These are phyloP conservation scores for Octonoba sinensis DNA, from an alignment of 2,888 invertebrate species.

Conservation along the genomic window DNA sequence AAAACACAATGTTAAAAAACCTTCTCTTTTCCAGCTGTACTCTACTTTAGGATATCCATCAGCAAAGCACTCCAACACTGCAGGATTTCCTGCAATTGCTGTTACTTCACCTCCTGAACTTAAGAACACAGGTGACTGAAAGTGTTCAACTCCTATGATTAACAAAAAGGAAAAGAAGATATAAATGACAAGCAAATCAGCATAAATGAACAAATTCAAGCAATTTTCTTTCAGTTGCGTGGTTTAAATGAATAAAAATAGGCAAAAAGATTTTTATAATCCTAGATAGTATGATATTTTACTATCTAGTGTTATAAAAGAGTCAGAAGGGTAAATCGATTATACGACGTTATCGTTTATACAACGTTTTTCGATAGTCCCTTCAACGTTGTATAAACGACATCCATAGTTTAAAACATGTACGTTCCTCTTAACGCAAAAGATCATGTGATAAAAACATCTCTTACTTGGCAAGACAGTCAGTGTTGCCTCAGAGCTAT, in stretches of 20 bases:
- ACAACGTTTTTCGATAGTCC: too few species aligned
- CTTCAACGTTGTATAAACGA: too few species aligned
- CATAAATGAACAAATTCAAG: not conserved
- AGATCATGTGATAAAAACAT: not conserved
- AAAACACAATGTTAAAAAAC: slow-evolving; percentile 35
- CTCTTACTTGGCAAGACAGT: slow-evolving; percentile 63
- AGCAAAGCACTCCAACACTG: slow-evolving; percentile 77
- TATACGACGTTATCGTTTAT: too few species aligned
- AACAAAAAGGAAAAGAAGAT: not conserved
- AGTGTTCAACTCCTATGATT: slow-evolving; percentile 36
- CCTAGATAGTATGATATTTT: too few species aligned
- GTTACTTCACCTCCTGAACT: slow-evolving; percentile 70
- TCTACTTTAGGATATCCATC: slow-evolving; percentile 77
- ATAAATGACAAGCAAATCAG: not conserved
- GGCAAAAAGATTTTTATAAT: too few species aligned
- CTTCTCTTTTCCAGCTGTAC: slow-evolving; percentile 72
- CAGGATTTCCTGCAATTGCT: slow-evolving; percentile 73
- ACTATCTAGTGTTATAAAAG: too few species aligned
- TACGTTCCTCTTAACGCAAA: too few species aligned
- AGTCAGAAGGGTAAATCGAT: too few species aligned
- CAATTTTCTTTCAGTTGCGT: not conserved
- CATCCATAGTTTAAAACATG: too few species aligned
- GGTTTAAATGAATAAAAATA: too few species aligned
- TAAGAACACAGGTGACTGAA: slow-evolving; percentile 68
- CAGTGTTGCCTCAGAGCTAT: slow-evolving; percentile 62